These are phyloP conservation scores for Melanostigma gelatinosum DNA, from an alignment of 2,113 vertebrate genomes.

Conservation along the genomic window DNA sequence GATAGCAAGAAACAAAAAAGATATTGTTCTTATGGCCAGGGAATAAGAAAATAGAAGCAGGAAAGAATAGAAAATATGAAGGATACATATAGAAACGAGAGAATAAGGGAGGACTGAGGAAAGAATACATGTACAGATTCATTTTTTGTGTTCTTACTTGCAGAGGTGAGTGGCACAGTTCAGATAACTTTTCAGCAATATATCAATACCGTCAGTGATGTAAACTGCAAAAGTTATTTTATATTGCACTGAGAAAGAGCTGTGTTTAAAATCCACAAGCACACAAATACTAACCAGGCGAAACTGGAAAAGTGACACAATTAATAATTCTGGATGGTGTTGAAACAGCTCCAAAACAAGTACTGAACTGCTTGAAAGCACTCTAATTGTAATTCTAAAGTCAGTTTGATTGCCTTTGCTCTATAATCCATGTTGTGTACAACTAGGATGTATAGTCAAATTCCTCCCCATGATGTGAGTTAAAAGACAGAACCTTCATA, in stretches of 20 bases:
- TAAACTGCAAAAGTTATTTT: neutral
- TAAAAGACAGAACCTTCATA: neutral
- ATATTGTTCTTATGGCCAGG: neutral
- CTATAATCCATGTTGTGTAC: no score
- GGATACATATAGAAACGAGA: neutral
- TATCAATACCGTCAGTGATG: conserved; percentile 13
- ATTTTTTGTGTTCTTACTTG: neutral
- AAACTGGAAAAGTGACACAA: neutral
- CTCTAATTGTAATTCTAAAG: neutral
- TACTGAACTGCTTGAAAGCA: neutral
- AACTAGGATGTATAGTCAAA: no score
- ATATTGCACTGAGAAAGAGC: neutral
- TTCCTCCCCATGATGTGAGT: neutral
- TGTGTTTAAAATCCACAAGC: neutral
- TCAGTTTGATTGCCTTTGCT: no score
- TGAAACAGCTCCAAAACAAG: neutral
- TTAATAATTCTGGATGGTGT: neutral
- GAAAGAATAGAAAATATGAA: neutral
- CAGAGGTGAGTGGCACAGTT: conserved; percentile 3
- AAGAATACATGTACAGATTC: conserved; percentile 8
- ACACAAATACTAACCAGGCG: neutral
- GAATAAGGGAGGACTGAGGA: neutral
- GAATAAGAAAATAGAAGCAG: conserved; percentile 5
- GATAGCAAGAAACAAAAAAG: conserved; percentile 20
- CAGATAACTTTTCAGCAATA: conserved; percentile 16